Percentiles rank a stretch among this genome's conserved stretches.
These are phyloP conservation scores for Halcyon badia DNA, from an alignment of 2,797 vertebrate species.

Conservation along the genomic window DNA sequence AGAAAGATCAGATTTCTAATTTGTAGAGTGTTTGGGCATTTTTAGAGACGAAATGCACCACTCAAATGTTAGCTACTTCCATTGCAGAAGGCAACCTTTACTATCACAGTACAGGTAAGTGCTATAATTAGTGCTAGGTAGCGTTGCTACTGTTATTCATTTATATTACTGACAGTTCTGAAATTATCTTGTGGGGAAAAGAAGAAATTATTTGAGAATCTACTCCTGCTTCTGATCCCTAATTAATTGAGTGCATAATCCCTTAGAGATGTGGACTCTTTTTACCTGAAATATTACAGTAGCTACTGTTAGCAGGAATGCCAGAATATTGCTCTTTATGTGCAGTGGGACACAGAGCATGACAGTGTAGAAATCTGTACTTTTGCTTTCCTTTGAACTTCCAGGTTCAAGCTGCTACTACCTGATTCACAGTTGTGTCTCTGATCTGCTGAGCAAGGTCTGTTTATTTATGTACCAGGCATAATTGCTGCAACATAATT, in stretches of 20 bases:
- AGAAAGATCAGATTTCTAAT: constrained; percentile 22
- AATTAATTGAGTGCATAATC: constrained; percentile 25
- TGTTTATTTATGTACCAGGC: neutral
- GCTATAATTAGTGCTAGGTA: constrained; percentile 27
- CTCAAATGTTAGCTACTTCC: neutral
- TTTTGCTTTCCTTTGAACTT: neutral
- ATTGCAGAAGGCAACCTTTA: constrained; percentile 24
- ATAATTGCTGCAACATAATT: neutral
- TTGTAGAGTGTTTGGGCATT: neutral
- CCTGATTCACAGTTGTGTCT: neutral
- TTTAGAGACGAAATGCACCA: constrained; percentile 14
- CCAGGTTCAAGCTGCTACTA: neutral
- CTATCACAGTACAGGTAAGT: neutral
- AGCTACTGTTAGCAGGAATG: neutral
- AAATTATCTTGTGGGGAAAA: neutral
- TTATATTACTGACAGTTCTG: constrained; percentile 21
- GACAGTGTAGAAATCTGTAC: neutral
- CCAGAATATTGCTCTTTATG: neutral
- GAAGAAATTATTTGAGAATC: constrained; percentile 14
- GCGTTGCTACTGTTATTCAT: neutral
- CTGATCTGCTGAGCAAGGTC: neutral
- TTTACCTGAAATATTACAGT: constrained; percentile 23
- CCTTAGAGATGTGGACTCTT: neutral
- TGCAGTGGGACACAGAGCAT: neutral
- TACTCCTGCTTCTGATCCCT: constrained; percentile 11